These are phyloP conservation scores for Yoshiicerus persimilis DNA, from an alignment of 1,140 invertebrate genomes.

Conservation along the genomic window DNA sequence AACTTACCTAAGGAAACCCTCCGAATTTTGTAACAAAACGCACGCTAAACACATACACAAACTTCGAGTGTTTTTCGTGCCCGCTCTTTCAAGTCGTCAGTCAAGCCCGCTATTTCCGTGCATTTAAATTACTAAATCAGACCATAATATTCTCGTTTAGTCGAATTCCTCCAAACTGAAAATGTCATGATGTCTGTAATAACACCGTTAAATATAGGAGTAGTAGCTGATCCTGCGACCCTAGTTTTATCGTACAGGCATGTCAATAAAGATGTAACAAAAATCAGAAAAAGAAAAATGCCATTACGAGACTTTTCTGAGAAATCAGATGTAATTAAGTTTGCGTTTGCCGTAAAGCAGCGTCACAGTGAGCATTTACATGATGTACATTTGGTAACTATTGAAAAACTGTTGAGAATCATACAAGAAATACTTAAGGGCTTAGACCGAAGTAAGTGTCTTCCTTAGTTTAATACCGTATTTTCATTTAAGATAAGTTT, in stretches of 20 bases:
- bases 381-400: background rate
- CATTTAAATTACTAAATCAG: no score
- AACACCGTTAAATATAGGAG: conserved; percentile 23
- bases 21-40: no score
- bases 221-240: conserved; percentile 41
- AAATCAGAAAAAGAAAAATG: conserved; percentile 41
- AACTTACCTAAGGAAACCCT: no score
- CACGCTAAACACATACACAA: no score
- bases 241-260: conserved; percentile 28
- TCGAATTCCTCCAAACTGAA: no score
- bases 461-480: no score
- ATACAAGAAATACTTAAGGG: conserved; percentile 44
- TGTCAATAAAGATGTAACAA: background rate
- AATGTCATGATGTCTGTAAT: background rate
- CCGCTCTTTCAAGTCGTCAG: no score
- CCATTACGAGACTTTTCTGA: conserved; percentile 37
- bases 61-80: no score
- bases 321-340: conserved; percentile 34
- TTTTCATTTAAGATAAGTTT: no score
- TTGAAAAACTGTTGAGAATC: conserved; percentile 42
- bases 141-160: no score
- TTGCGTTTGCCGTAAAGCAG: background rate
- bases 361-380: conserved; percentile 30
- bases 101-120: no score
- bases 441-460: background rate